Conservation (phyloP, 2,888 invertebrate species). For the Epinotia ramella region DNA sequence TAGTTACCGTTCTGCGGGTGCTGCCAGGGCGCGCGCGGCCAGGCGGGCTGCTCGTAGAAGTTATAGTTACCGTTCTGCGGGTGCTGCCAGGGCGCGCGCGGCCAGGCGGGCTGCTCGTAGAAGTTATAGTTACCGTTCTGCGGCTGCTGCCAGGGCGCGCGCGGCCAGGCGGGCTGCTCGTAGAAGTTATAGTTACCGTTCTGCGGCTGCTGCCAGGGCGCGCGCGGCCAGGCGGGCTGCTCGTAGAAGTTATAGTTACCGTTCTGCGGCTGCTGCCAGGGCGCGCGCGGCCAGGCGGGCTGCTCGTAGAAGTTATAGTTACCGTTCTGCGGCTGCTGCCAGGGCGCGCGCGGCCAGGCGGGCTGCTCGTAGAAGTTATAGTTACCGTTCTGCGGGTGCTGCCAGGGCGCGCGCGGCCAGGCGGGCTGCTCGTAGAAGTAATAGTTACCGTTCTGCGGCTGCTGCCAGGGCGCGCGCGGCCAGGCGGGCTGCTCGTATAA, state of each 20-base stretch:
- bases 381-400: constrained; percentile 53
- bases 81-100: constrained; percentile 57
- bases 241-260: too few relatives aligned
- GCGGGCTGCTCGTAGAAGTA: constrained; percentile 57
- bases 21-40: constrained; percentile 60
- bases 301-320: constrained; percentile 55
- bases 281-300: constrained; percentile 63
- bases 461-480: constrained; percentile 59
- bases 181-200: too few relatives aligned
- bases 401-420: constrained; percentile 62
- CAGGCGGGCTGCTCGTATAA: constrained; percentile 59
- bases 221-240: constrained; percentile 64
- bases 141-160: constrained; percentile 56
- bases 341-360: constrained; percentile 64
- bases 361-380: constrained; percentile 56
- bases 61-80: too few relatives aligned
- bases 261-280: constrained; percentile 55
- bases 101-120: constrained; percentile 62
- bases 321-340: constrained; percentile 52
- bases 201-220: constrained; percentile 56
- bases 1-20: too few relatives aligned
- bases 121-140: too few relatives aligned
- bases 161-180: constrained; percentile 64
- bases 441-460: too few relatives aligned
- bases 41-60: constrained; percentile 58